Base-by-base conservation (phyloP, 1,140 invertebrate genomes). In the Zaprionus inermis region DNA sequence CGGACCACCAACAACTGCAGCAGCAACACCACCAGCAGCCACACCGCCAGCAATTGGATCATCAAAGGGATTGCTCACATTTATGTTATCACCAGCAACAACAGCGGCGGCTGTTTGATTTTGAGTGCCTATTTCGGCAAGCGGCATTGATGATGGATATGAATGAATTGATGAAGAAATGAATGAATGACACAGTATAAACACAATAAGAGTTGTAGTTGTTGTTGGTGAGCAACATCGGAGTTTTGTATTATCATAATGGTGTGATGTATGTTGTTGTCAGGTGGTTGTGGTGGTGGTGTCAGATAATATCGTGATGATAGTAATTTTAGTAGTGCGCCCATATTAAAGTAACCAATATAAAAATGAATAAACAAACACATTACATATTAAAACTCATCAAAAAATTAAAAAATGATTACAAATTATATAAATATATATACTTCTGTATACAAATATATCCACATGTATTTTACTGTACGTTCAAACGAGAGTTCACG, bases 31-130 rank as follows among this genome's bases (percentile, higher is more conserved):
- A 64, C 68, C 82, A 60, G 70, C 41, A 46, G 57, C 74, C 24
- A 52, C 72, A 46, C 81, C 85, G 51, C 69, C 80, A 77, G 93
- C 93, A 83, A 93, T 94, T 79, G 95, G 94, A 94, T 96, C 96
- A 93, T 97, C 96, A 94, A 97, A 97, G 73, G 96, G 96, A 94
- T 96, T 97, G 91, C 95, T 96, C 90, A 96, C 95, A 94, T 94
- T 96, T 88, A 96, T 94, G 93, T 96, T 96, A 94, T 96, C 94
- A 93, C 93, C 94, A 92, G 93, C 68, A 78, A 77, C 82, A 88
- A 70, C 76, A 65, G 67, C 76, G 63, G 78, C 74, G 91, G 93
- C 60, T 72, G 76, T 69, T 86, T 92, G 85, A 76, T 92, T 92
- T 80, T 80, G 78, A 85, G 91, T 93, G 76, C 91, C 91, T 88